Conservation (phyloP, 2,113 vertebrate species). For the Menidia beryllina region DNA sequence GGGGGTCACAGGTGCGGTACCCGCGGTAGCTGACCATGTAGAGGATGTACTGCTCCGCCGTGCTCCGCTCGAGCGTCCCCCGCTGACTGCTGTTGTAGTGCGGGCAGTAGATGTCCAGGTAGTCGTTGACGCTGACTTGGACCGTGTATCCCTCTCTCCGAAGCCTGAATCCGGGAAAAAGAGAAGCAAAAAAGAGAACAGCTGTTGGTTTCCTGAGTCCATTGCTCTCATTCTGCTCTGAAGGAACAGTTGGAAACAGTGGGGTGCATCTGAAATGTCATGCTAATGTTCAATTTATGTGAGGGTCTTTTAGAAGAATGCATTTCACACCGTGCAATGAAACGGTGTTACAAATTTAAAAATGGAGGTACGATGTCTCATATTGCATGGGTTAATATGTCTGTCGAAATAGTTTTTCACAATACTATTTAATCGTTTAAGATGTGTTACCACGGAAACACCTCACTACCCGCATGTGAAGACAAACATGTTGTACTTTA, state of each 20-base stretch:
- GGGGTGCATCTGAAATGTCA: constrained; percentile 1
- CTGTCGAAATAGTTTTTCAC: neutral
- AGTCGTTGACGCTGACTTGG: constrained; percentile 96
- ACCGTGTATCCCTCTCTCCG: constrained; percentile 93
- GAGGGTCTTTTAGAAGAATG: neutral
- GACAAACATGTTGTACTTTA: neutral
- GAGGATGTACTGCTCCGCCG: constrained; percentile 93
- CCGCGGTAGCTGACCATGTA: constrained; percentile 95
- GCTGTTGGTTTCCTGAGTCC: neutral
- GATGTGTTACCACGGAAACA: constrained; percentile 1
- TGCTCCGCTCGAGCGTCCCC: constrained; percentile 81
- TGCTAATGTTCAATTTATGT: neutral
- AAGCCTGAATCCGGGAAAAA: constrained; percentile 75
- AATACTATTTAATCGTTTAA: neutral
- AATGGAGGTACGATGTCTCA: neutral
- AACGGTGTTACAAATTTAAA: neutral
- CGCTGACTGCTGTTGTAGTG: constrained; percentile 89
- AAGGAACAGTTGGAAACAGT: constrained; percentile 12
- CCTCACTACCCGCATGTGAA: too few species aligned
- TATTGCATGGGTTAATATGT: neutral
- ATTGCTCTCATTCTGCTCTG: neutral
- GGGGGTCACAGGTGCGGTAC: constrained; percentile 91
- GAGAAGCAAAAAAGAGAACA: neutral
- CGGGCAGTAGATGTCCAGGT: constrained; percentile 97
- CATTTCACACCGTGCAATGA: neutral